These are phyloP conservation scores for Salminus brasiliensis DNA, from an alignment of 2,113 vertebrate species.

Conservation along the genomic window DNA sequence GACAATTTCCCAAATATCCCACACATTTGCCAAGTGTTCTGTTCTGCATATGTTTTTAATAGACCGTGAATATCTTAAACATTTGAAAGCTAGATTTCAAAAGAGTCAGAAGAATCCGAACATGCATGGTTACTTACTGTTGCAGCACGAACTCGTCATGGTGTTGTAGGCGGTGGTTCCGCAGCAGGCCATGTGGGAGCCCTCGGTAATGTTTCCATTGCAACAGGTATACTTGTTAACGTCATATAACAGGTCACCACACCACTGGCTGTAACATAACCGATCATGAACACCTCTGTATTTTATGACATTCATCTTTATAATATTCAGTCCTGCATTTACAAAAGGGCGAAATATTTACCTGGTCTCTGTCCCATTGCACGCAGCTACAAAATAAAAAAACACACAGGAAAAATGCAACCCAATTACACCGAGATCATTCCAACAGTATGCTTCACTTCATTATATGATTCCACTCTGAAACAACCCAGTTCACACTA, in stretches of 20 bases:
- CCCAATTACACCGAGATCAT: neutral
- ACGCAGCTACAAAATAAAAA: neutral
- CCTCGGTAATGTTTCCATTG: neutral
- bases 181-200: neutral
- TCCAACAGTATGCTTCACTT: neutral
- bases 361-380: neutral
- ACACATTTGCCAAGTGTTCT: too few relatives aligned
- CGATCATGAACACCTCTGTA: too few relatives aligned
- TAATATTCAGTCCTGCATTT: neutral
- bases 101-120: too few relatives aligned
- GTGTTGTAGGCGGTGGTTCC: neutral
- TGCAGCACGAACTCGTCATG: slow-evolving; percentile 10
- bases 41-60: too few relatives aligned
- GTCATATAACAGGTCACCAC: neutral
- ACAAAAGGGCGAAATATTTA: neutral
- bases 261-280: neutral
- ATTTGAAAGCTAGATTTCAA: too few relatives aligned
- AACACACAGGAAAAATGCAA: neutral
- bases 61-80: too few relatives aligned
- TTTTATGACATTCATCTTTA: too few relatives aligned
- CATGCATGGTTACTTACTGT: slow-evolving; percentile 6
- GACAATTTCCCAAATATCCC: too few relatives aligned
- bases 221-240: neutral
- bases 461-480: too few relatives aligned
- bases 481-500: too few relatives aligned